Conservation (phyloP, 2,888 invertebrate species). For the Philonicus albiceps region DNA sequence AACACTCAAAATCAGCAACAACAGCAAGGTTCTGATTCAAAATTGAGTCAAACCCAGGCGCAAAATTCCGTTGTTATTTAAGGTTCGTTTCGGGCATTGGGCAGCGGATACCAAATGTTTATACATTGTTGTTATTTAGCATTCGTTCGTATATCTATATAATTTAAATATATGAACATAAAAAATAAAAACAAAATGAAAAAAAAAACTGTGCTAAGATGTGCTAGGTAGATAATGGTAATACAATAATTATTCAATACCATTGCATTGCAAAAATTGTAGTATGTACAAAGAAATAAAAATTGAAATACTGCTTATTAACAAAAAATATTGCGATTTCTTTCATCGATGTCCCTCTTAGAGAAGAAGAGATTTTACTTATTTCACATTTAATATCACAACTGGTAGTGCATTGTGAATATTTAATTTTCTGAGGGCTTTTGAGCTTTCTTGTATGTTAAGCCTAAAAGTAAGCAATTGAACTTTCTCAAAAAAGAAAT, state of each 20-base stretch:
- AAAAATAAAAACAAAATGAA: neutral
- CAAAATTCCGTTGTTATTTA: conserved; percentile 58
- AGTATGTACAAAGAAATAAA: conserved; percentile 24
- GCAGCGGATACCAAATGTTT: neutral
- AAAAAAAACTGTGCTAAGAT: conserved; percentile 14
- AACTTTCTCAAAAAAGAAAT: neutral
- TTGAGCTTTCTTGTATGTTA: neutral
- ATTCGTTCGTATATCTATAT: neutral
- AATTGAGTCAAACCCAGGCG: conserved; percentile 51
- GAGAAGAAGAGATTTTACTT: neutral
- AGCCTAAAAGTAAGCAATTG: neutral
- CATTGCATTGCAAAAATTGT: conserved; percentile 6
- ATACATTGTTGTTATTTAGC: conserved; percentile 15
- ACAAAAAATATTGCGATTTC: neutral
- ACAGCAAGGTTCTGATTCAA: conserved; percentile 45
- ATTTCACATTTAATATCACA: no score
- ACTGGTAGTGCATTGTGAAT: neutral
- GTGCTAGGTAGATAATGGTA: conserved; percentile 15
- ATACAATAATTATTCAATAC: conserved; percentile 9
- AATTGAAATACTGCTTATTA: conserved; percentile 35
- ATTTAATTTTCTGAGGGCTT: neutral
- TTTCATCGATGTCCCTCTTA: neutral
- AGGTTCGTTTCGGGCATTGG: conserved; percentile 37
- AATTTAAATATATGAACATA: neutral
- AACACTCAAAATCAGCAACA: conserved; percentile 53